These are phyloP conservation scores for Catharus fuscescens DNA, from an alignment of 2,113 vertebrate genomes.

Conservation along the genomic window DNA sequence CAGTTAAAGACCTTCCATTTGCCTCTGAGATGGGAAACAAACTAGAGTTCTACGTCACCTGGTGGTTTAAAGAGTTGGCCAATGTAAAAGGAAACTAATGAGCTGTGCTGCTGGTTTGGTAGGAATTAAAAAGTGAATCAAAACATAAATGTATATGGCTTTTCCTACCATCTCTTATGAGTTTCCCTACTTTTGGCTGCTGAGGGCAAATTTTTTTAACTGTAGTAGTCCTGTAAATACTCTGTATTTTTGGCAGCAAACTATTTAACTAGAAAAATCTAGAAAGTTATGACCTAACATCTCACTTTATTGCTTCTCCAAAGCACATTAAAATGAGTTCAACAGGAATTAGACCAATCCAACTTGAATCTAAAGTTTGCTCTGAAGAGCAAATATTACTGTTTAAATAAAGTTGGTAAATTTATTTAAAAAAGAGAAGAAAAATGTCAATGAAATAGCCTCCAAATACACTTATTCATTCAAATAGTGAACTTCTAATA, in stretches of 20 bases:
- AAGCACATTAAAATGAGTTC: neutral
- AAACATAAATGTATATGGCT: neutral
- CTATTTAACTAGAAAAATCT: neutral
- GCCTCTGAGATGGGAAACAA: neutral
- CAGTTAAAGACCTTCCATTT: neutral
- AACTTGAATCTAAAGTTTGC: neutral
- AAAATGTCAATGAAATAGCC: neutral
- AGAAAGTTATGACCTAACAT: neutral
- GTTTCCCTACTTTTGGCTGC: neutral
- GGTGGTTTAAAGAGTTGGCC: neutral
- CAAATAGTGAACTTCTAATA: neutral
- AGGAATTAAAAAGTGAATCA: neutral
- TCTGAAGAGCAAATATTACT: neutral
- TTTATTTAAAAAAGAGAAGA: neutral
- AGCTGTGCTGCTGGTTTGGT: neutral
- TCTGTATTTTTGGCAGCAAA: neutral
- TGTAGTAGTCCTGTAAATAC: neutral
- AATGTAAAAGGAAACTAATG: neutral
- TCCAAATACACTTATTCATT: neutral
- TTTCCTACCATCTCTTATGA: neutral
- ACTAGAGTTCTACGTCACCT: neutral
- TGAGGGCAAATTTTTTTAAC: neutral
- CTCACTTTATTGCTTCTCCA: neutral
- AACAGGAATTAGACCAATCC: neutral
- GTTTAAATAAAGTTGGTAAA: neutral